Evolutionary conservation across 2,113 vertebrate genomes (phyloP).

Genomic region (Sprattus sprattus): DNA sequence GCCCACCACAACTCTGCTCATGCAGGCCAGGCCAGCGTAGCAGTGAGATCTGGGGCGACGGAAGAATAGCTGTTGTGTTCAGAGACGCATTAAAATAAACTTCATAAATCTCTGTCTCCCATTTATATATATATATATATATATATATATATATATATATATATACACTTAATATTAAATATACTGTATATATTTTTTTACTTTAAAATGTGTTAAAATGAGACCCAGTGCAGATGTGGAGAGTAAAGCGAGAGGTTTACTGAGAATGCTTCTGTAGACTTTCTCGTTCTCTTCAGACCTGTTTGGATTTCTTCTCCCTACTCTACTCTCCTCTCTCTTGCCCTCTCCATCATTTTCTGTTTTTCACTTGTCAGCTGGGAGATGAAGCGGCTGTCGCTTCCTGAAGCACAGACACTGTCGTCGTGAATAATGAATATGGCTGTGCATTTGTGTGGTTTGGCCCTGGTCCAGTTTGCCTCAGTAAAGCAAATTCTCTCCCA

Average conservation of each 20-base stretch:
- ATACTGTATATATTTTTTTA: neutral
- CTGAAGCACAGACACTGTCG: neutral
- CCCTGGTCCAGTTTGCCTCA: conserved; percentile 14
- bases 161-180: neutral
- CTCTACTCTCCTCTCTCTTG: neutral
- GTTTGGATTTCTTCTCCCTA: neutral
- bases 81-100: neutral
- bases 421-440: conserved; percentile 32
- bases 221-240: neutral
- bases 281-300: neutral
- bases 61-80: neutral
- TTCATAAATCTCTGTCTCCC: neutral
- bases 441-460: conserved; percentile 25
- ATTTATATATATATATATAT: neutral
- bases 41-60: neutral
- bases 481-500: neutral
- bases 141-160: neutral
- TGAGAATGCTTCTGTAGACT: neutral
- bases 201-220: neutral
- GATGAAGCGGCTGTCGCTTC: conserved; percentile 29
- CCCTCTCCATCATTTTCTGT: neutral
- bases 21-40: neutral
- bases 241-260: neutral
- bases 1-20: neutral
- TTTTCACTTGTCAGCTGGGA: conserved; percentile 19